Conservation (phyloP, 2,888 invertebrate genomes). For the Phalera bucephala region DNA sequence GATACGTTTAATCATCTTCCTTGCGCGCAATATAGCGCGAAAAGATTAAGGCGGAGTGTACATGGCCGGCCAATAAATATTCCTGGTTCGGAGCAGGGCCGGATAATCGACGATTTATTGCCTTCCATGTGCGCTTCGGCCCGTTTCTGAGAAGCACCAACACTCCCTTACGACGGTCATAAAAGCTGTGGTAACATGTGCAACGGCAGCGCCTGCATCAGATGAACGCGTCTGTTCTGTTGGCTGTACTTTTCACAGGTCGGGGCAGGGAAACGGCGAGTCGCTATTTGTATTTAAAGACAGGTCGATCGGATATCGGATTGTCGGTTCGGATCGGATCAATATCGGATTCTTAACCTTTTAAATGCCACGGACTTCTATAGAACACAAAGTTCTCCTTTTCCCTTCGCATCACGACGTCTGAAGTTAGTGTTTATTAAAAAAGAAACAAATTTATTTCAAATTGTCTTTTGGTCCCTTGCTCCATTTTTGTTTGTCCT, state of each 20-base stretch:
- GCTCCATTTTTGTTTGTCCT: no score
- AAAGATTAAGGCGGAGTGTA: conserved; percentile 27
- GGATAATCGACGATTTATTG: conserved; percentile 70
- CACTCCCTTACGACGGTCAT: conserved; percentile 69
- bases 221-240: conserved; percentile 21
- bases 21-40: conserved; percentile 25
- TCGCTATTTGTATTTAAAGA: no score
- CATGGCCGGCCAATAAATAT: conserved; percentile 35
- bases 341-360: no score
- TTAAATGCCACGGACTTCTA: no score
- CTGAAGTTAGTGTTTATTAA: no score
- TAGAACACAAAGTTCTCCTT: no score
- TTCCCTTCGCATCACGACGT: no score
- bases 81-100: conserved; percentile 41
- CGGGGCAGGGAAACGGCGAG: conserved; percentile 6
- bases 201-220: conserved; percentile 50
- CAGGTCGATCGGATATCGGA: no score
- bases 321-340: no score
- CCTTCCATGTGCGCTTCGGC: conserved; percentile 67
- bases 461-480: no score
- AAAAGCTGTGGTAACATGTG: conserved; percentile 80
- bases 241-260: conserved; percentile 18
- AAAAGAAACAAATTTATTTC: no score
- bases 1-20: no score
- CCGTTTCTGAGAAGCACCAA: conserved; percentile 70